phyloP scores from a whole-genome alignment of 2,888 invertebrate species.

The Patella caerulea region DNA sequence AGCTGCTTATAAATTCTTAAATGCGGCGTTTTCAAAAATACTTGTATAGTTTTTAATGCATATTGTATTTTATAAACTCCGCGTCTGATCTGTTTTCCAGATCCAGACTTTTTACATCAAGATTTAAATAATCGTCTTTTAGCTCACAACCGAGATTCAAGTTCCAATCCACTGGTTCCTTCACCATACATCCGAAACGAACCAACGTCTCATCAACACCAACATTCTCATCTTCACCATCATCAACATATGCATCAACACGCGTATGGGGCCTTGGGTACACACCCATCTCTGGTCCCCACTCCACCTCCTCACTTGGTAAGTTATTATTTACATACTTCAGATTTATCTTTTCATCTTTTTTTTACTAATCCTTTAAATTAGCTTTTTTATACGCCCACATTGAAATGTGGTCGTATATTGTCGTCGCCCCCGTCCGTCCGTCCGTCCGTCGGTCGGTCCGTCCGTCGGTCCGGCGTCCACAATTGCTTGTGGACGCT shows the following conservation, averaged over 20 bases:
- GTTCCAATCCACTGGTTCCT: conserved; percentile 32
- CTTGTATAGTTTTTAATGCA: too few species aligned
- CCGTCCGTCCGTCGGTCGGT: too few species aligned
- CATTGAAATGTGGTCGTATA: too few species aligned
- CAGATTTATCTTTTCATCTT: too few species aligned
- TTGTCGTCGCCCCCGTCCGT: too few species aligned
- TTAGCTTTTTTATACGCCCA: too few species aligned
- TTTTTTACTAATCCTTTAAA: background rate
- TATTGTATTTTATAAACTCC: too few species aligned
- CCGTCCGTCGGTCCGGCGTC: too few species aligned
- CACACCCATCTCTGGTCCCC: conserved; percentile 48
- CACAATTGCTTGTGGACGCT: too few species aligned
- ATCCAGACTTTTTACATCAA: conserved; percentile 58
- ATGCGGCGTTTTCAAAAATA: too few species aligned
- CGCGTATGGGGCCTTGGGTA: conserved; percentile 48
- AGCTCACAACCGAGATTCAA: conserved; percentile 44
- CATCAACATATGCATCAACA: conserved; percentile 60
- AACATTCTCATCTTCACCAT: conserved; percentile 51
- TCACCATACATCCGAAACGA: conserved; percentile 49
- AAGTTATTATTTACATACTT: conserved; percentile 28
- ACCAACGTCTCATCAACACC: conserved; percentile 36
- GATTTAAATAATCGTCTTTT: conserved; percentile 61
- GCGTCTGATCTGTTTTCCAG: conserved; percentile 34
- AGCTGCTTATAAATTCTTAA: too few species aligned
- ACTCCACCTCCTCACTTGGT: conserved; percentile 53